Conservation (phyloP, 53 echinoderm and acorn worm genomes). For the Paracentrotus lividus region DNA sequence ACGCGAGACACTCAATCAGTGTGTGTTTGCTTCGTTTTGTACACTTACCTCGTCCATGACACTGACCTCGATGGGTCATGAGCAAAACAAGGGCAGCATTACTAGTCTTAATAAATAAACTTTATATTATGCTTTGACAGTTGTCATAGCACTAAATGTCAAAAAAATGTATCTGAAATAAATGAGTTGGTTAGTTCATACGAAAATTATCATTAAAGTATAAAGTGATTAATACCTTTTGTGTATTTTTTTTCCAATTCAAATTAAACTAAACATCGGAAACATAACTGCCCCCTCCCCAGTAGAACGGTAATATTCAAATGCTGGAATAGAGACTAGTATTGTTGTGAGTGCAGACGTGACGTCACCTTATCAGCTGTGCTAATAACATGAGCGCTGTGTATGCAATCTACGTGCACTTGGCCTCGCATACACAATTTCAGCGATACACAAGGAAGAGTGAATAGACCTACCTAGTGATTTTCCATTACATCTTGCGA, state of each 20-base stretch:
- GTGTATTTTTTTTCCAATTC: no score
- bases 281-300: background rate
- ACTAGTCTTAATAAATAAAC: background rate
- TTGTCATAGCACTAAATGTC: background rate
- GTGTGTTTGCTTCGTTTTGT: no score
- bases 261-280: background rate
- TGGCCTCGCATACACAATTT: background rate
- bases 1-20: no score
- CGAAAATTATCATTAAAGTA: no score
- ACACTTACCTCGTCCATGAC: background rate
- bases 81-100: background rate
- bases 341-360: background rate
- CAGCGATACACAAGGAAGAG: background rate
- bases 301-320: background rate
- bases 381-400: background rate
- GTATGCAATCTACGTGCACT: background rate
- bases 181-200: background rate
- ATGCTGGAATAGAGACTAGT: background rate
- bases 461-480: background rate
- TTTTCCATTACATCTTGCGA: background rate
- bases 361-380: conserved; percentile 15
- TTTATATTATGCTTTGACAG: background rate
- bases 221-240: no score
- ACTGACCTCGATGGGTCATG: background rate
- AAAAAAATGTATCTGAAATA: background rate